A percentile compares a stretch with the other conserved stretches of the same genome.
phyloP scores from a whole-genome alignment of 2,113 vertebrate species.

The Loxodonta africana region DNA sequence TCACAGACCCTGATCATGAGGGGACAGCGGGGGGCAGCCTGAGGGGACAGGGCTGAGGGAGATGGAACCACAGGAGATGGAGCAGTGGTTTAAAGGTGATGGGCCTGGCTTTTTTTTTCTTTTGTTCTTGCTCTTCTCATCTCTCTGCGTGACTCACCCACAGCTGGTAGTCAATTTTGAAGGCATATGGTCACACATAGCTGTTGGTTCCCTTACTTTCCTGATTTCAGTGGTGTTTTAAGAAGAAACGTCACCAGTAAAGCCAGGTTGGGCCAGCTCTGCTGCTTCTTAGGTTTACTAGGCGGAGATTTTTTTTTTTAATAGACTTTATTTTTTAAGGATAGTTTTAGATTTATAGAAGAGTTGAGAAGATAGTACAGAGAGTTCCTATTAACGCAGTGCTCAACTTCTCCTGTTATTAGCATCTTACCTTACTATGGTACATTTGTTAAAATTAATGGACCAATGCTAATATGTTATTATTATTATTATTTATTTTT shows the following conservation, averaged over 20 bases:
- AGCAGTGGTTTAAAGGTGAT: not conserved
- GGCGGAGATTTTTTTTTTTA: not conserved
- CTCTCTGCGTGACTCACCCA: not conserved
- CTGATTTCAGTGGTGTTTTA: not conserved
- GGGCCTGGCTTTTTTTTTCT: not conserved
- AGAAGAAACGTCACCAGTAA: not conserved
- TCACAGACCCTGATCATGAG: fast-evolving
- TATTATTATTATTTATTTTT: no score
- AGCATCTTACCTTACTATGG: fast-evolving
- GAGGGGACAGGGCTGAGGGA: not conserved
- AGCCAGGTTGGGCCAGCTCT: not conserved
- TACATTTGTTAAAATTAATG: fast-evolving
- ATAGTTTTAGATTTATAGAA: not conserved
- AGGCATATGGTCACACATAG: not conserved
- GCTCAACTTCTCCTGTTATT: fast-evolving
- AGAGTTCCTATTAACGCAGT: not conserved
- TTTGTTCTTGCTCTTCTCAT: not conserved
- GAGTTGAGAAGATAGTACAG: fast-evolving
- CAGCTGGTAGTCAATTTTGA: not conserved
- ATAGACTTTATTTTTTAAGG: not conserved
- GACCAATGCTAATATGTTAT: fast-evolving
- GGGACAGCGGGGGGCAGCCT: not conserved
- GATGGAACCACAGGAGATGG: not conserved
- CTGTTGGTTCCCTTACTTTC: not conserved
- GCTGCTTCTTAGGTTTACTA: not conserved